Percentiles rank a stretch among this genome's conserved stretches.
phyloP scores from a whole-genome alignment of 2,113 vertebrate species.

The Rhinoptilus africanus region DNA sequence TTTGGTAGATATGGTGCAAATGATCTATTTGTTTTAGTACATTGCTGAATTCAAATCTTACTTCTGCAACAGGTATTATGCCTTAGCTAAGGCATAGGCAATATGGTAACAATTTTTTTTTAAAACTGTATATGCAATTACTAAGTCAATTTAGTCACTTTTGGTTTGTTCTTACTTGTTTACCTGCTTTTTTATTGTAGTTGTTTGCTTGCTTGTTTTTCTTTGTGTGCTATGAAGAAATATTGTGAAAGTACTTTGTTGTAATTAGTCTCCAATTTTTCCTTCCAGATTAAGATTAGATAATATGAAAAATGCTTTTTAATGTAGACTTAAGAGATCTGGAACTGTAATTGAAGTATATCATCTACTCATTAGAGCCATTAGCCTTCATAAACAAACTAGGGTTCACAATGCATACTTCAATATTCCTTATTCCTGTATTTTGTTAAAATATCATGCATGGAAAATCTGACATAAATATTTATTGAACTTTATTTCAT shows the following conservation, averaged over 20 bases:
- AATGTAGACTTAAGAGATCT: neutral
- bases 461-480: neutral
- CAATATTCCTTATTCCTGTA: neutral
- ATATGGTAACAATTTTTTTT: neutral
- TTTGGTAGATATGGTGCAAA: neutral
- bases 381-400: neutral
- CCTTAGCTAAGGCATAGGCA: neutral
- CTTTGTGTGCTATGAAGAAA: neutral
- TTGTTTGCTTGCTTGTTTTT: neutral
- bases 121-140: neutral
- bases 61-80: neutral
- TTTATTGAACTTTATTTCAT: neutral
- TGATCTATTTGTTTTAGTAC: neutral
- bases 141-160: neutral
- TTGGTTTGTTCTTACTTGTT: neutral
- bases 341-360: neutral
- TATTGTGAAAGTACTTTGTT: neutral
- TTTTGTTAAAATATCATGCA: neutral
- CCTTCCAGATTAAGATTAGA: neutral
- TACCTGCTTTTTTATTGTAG: neutral
- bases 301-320: neutral
- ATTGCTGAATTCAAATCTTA: neutral
- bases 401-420: neutral
- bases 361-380: rapidly evolving
- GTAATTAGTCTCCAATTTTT: neutral